Evolutionary conservation across 2,797 vertebrate genomes (phyloP).

Genomic region (Alcedo atthis): DNA sequence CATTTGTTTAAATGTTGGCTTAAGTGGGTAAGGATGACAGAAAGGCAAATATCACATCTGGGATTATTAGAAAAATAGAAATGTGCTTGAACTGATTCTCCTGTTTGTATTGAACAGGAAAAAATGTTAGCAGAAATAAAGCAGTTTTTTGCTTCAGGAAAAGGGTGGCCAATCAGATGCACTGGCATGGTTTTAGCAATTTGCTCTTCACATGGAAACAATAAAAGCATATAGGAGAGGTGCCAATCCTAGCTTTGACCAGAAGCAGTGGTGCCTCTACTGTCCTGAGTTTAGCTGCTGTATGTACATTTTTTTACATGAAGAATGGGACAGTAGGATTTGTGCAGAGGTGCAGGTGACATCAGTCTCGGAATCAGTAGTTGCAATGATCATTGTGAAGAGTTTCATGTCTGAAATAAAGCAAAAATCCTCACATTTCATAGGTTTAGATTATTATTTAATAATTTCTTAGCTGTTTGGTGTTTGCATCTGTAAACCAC

Average conservation of each 20-base stretch:
- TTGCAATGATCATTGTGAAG: neutral
- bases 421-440: neutral
- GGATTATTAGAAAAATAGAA: neutral
- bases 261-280: neutral
- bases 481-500: neutral
- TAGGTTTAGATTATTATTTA: neutral
- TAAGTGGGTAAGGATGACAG: neutral
- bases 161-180: neutral
- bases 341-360: neutral
- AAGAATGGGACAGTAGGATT: neutral
- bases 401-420: neutral
- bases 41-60: neutral
- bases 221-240: neutral
- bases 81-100: neutral
- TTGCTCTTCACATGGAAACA: neutral
- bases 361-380: neutral
- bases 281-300: neutral
- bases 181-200: neutral
- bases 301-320: fast-evolving
- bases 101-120: neutral
- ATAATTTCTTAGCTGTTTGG: neutral
- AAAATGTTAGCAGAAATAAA: neutral
- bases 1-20: neutral
- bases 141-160: neutral
- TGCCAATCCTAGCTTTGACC: neutral